These are phyloP conservation scores for Cynoglossus semilaevis DNA, from an alignment of 2,113 vertebrate genomes.

Conservation along the genomic window DNA sequence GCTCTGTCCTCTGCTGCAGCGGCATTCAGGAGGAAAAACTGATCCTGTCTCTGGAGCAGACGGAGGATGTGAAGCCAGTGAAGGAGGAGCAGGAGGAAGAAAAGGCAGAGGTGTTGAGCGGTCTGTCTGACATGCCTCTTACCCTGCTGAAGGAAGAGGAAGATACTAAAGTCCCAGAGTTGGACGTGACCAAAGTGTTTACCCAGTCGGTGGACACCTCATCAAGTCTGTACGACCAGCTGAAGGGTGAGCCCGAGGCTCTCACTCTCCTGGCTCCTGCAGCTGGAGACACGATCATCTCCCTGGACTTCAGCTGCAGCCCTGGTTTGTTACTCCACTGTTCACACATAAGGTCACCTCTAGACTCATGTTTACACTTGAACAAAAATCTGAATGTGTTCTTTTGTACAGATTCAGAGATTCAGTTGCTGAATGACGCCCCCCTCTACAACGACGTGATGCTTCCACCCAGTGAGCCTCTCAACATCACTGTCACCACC, in stretches of 20 bases:
- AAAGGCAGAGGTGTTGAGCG: conserved; percentile 46
- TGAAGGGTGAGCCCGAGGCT: conserved; percentile 90
- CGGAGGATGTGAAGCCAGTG: conserved; percentile 75
- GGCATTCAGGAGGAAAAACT: conserved; percentile 90
- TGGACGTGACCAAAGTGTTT: conserved; percentile 82
- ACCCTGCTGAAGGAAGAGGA: conserved; percentile 11
- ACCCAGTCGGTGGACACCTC: conserved; percentile 70
- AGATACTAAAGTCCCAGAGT: conserved; percentile 62
- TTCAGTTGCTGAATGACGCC: conserved; percentile 83
- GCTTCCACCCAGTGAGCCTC: conserved; percentile 86
- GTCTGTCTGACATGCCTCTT: conserved; percentile 30
- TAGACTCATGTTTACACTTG: not conserved
- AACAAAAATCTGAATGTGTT: not conserved
- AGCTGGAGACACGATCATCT: conserved; percentile 90
- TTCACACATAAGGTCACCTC: not conserved
- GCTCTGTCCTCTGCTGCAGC: conserved; percentile 72
- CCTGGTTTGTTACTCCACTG: conserved; percentile 75
- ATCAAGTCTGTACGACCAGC: conserved; percentile 85
- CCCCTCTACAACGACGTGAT: conserved; percentile 96
- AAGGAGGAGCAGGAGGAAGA: conserved; percentile 64
- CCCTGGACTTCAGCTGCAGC: conserved; percentile 87
- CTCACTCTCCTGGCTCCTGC: conserved; percentile 91
- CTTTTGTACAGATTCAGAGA: conserved; percentile 79
- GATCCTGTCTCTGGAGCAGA: conserved; percentile 94
- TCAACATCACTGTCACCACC: conserved; percentile 74